phyloP scores from a whole-genome alignment of 1,140 invertebrate species.

The Drosophila littoralis region DNA sequence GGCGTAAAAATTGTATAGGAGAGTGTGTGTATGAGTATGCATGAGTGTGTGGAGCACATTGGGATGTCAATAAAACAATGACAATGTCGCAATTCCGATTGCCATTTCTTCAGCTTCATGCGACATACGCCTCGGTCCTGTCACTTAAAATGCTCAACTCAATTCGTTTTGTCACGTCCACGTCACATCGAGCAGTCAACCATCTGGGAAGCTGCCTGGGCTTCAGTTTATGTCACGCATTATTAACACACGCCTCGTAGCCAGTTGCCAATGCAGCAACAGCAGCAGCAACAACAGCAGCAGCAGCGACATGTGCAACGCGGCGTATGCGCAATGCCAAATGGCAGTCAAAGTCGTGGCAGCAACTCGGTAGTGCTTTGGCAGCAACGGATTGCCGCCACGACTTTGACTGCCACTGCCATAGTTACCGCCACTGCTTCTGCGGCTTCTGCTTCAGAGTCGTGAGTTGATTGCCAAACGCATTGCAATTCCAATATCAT shows the following conservation, averaged over 20 bases:
- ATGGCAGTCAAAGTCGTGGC: constrained; percentile 17
- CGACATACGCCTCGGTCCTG: constrained; percentile 40
- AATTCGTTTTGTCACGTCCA: constrained; percentile 68
- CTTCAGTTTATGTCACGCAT: constrained; percentile 79
- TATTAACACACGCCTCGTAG: constrained; percentile 74
- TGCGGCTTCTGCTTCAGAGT: constrained; percentile 41
- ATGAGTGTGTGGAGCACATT: constrained; percentile 27
- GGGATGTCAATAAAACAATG: constrained; percentile 61
- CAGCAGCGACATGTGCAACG: constrained; percentile 61
- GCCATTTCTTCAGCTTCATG: constrained; percentile 41
- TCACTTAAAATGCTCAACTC: constrained; percentile 78
- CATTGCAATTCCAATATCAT: constrained; percentile 60
- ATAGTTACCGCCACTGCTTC: background rate
- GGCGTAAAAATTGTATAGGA: constrained; percentile 18
- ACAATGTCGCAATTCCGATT: constrained; percentile 50
- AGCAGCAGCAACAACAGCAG: constrained; percentile 2
- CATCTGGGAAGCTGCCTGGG: constrained; percentile 41
- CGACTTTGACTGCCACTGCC: constrained; percentile 3
- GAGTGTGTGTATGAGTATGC: constrained; percentile 9
- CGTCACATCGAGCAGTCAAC: constrained; percentile 44
- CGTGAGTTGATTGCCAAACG: constrained; percentile 78
- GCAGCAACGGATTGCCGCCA: constrained; percentile 9
- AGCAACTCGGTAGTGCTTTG: constrained; percentile 27
- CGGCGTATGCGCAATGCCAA: constrained; percentile 73
- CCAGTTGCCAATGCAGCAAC: constrained; percentile 4